A percentile compares a stretch with the other conserved stretches of the same genome.
Conservation (phyloP, 1,140 invertebrate species). For the Aphidius gifuensis region DNA sequence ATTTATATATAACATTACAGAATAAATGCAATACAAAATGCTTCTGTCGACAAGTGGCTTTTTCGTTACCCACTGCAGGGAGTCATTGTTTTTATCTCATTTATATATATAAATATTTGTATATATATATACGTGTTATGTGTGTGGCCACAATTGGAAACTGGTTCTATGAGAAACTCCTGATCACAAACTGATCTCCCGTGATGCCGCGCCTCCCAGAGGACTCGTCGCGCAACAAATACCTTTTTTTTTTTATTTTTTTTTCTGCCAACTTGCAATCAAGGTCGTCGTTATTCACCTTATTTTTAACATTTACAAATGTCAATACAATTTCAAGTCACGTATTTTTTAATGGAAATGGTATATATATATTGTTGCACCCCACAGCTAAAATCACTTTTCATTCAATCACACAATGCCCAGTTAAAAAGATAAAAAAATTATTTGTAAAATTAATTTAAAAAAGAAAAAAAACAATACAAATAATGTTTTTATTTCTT, state of each 20-base stretch:
- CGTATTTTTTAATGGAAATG: conserved; percentile 1
- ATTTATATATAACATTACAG: too few relatives aligned
- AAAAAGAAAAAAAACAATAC: background rate
- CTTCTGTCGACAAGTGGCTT: too few relatives aligned
- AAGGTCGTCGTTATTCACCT: conserved; percentile 21
- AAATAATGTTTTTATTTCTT: background rate
- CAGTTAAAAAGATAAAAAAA: conserved; percentile 7
- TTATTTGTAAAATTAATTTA: background rate
- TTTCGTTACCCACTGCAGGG: too few relatives aligned
- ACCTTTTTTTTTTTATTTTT: conserved; percentile 8
- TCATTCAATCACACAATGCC: conserved; percentile 21
- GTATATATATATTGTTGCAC: conserved; percentile 19
- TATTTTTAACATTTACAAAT: conserved; percentile 11
- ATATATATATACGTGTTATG: background rate
- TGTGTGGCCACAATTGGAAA: conserved; percentile 21
- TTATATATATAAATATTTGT: too few relatives aligned
- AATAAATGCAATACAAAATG: too few relatives aligned
- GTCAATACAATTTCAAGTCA: background rate
- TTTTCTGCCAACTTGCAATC: conserved; percentile 12
- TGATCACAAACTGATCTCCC: conserved; percentile 3
- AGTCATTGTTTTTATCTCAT: too few relatives aligned
- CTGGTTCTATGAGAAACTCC: conserved; percentile 29
- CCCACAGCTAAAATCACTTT: conserved; percentile 18
- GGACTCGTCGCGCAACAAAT: conserved; percentile 24
- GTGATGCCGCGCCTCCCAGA: conserved; percentile 17